Evolutionary conservation across 2,888 invertebrate genomes (phyloP).

Genomic region (Torymus aiolomorphi): DNA sequence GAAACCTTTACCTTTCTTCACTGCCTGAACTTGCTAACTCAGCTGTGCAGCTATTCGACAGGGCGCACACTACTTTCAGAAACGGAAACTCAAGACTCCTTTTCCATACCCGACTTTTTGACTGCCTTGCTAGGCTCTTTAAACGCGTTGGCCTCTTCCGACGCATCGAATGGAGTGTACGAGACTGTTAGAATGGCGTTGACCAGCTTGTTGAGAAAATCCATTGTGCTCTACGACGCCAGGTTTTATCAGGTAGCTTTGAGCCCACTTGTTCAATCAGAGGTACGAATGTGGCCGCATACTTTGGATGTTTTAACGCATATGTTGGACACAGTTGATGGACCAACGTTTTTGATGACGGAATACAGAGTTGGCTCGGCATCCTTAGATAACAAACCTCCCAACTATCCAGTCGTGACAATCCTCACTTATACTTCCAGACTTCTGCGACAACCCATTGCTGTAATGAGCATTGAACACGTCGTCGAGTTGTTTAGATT

Average conservation of each 20-base stretch:
- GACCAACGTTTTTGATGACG: constrained; percentile 66
- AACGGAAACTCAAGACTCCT: constrained; percentile 60
- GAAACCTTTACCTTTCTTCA: constrained; percentile 70
- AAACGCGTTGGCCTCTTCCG: constrained; percentile 65
- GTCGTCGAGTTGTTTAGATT: constrained; percentile 65
- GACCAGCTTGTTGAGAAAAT: constrained; percentile 65
- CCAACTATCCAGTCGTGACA: constrained; percentile 65
- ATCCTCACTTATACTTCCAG: constrained; percentile 65
- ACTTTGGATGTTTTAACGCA: constrained; percentile 67
- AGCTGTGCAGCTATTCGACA: constrained; percentile 65
- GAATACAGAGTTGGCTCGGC: constrained; percentile 63
- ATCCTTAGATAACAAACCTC: constrained; percentile 57
- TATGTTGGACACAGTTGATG: constrained; percentile 69
- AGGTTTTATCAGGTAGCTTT: constrained; percentile 68
- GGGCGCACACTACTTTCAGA: constrained; percentile 68
- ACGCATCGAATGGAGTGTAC: constrained; percentile 67
- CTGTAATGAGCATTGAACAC: constrained; percentile 71
- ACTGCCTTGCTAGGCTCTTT: constrained; percentile 64
- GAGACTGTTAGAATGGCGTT: constrained; percentile 66
- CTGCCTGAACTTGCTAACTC: constrained; percentile 69
- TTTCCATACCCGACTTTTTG: constrained; percentile 66
- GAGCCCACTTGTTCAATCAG: constrained; percentile 64
- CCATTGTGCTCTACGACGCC: constrained; percentile 64
- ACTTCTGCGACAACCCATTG: constrained; percentile 70
- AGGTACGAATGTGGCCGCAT: constrained; percentile 69